These are phyloP conservation scores for Neodon shergylaensis DNA, from an alignment of 2,113 vertebrate species.

Conservation along the genomic window DNA sequence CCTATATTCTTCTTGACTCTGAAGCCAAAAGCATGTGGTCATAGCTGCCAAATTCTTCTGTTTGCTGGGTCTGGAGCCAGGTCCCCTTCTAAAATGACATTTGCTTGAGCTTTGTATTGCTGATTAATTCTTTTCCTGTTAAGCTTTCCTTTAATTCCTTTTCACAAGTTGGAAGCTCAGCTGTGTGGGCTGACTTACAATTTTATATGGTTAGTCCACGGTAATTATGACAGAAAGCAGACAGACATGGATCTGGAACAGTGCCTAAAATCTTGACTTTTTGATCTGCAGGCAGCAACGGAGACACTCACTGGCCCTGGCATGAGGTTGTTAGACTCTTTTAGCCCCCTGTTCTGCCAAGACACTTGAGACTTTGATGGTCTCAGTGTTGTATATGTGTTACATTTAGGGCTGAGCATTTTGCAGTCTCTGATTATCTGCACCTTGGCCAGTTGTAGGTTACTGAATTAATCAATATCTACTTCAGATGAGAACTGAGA, in stretches of 20 bases:
- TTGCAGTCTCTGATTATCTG: no score
- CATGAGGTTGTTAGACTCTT: background rate
- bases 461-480: no score
- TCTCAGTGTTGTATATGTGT: no score
- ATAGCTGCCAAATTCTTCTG: background rate
- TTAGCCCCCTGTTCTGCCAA: no score
- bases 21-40: no score
- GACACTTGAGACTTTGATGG: no score
- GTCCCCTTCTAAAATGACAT: background rate
- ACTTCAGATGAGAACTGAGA: no score
- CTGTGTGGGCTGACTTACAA: background rate
- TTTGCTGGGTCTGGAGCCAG: background rate
- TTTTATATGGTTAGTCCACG: background rate
- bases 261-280: background rate
- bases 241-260: background rate
- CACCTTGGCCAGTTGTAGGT: no score
- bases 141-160: background rate
- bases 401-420: no score
- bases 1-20: no score
- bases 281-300: background rate
- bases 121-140: background rate
- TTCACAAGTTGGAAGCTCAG: no score
- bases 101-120: background rate
- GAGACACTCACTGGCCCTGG: background rate
- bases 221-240: background rate